phyloP scores from a whole-genome alignment of 2,797 vertebrate genomes.

The Aselliscus stoliczkanus region DNA sequence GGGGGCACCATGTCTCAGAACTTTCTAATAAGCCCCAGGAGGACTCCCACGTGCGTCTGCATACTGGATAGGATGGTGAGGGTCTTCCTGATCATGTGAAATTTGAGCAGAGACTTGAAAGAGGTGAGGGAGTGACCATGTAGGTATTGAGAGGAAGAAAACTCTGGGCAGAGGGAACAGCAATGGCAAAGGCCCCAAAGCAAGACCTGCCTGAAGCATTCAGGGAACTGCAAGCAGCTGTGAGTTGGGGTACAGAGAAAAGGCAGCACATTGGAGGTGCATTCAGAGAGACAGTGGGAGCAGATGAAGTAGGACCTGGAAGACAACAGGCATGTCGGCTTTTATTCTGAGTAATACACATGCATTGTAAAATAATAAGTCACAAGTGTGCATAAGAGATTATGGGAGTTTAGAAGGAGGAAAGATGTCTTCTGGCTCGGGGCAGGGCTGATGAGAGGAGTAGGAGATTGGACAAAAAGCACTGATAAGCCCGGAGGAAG shows the following conservation, averaged over 20 bases:
- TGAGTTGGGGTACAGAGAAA: background rate
- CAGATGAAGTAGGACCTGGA: accelerated
- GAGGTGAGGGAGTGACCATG: background rate
- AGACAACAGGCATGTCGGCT: background rate
- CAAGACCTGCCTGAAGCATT: background rate
- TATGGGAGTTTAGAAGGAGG: background rate
- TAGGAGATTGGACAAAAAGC: background rate
- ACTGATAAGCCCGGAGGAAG: background rate
- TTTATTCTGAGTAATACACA: background rate
- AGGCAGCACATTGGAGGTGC: accelerated
- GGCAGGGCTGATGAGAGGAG: accelerated
- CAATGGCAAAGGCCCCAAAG: background rate
- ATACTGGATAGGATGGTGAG: background rate
- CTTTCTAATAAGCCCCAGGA: background rate
- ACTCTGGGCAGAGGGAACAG: background rate
- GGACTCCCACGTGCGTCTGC: too few relatives aligned
- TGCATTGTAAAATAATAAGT: background rate
- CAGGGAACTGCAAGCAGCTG: background rate
- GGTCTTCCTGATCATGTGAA: background rate
- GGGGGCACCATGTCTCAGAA: background rate
- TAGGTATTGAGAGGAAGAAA: background rate
- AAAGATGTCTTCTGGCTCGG: background rate
- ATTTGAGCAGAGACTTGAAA: background rate
- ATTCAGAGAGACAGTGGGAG: background rate
- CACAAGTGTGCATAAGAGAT: background rate